phyloP scores from a whole-genome alignment of 2,797 vertebrate species.

The Spinibarbus caldwelli region DNA sequence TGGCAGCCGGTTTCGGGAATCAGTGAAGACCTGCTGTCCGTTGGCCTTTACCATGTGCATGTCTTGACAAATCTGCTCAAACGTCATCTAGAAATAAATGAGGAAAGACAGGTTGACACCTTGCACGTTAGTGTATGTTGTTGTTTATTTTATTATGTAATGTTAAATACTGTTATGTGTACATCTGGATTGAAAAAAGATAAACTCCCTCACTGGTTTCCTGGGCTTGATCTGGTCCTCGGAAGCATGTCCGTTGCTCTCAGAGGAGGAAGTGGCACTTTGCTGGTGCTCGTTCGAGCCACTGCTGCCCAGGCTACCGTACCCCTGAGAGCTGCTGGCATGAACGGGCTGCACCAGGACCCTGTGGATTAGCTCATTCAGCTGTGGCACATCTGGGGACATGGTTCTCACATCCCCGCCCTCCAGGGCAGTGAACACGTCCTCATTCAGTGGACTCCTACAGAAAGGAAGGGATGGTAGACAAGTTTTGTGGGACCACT shows the following conservation, averaged over 20 bases:
- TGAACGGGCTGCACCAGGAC: slow-evolving; percentile 84
- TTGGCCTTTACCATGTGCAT: slow-evolving; percentile 70
- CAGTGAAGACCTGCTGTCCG: slow-evolving; percentile 67
- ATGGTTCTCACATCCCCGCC: slow-evolving; percentile 71
- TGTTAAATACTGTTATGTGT: neutral
- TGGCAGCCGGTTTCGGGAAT: slow-evolving; percentile 69
- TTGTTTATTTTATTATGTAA: neutral
- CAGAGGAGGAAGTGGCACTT: slow-evolving; percentile 83
- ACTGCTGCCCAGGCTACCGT: slow-evolving; percentile 82
- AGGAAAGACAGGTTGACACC: neutral
- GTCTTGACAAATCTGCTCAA: slow-evolving; percentile 74
- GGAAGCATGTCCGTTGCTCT: slow-evolving; percentile 71
- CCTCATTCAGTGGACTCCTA: slow-evolving; percentile 86
- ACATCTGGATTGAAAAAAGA: neutral
- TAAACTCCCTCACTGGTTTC: slow-evolving; percentile 50
- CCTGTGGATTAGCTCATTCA: slow-evolving; percentile 83
- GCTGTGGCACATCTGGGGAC: slow-evolving; percentile 77
- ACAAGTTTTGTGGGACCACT: neutral
- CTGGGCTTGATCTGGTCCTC: slow-evolving; percentile 33
- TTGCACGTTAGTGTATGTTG: neutral
- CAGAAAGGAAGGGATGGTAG: neutral
- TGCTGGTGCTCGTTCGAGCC: slow-evolving; percentile 82
- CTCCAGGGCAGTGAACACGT: slow-evolving; percentile 78
- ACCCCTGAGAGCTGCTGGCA: slow-evolving; percentile 82
- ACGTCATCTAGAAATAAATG: slow-evolving; percentile 60